Conservation (phyloP, 2,888 invertebrate species). For the Drosophila putrida region DNA sequence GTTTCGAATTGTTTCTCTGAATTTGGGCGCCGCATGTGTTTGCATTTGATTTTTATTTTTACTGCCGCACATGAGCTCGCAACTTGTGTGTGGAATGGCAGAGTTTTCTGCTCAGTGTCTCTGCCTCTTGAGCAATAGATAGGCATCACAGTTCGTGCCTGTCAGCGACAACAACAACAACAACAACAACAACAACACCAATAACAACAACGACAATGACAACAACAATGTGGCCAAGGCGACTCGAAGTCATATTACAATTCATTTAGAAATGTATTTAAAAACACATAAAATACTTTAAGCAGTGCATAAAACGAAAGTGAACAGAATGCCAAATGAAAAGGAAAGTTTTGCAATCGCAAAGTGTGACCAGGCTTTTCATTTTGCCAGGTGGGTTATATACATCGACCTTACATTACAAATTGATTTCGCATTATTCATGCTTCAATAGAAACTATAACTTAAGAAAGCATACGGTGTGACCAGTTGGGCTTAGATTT, state of each 20-base stretch:
- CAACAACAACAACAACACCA: slow-evolving; percentile 1
- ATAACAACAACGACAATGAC: not conserved
- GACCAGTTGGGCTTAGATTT: slow-evolving; percentile 3
- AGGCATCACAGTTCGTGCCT: slow-evolving; percentile 75
- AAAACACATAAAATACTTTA: slow-evolving; percentile 67
- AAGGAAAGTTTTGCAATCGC: slow-evolving; percentile 67
- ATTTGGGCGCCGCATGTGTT: slow-evolving; percentile 75
- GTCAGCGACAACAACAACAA: slow-evolving; percentile 24
- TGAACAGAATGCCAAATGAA: slow-evolving; percentile 68
- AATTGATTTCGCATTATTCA: slow-evolving; percentile 9
- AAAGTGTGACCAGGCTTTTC: slow-evolving; percentile 40
- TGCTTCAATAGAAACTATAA: slow-evolving; percentile 48
- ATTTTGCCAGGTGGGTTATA: slow-evolving; percentile 1
- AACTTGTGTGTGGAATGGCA: slow-evolving; percentile 48
- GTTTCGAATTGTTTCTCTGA: slow-evolving; percentile 61
- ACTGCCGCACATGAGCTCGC: slow-evolving; percentile 76
- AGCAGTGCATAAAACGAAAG: slow-evolving; percentile 64
- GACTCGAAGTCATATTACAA: slow-evolving; percentile 71
- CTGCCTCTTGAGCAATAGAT: slow-evolving; percentile 63
- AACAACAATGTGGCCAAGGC: slow-evolving; percentile 20
- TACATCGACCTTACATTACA: slow-evolving; percentile 3
- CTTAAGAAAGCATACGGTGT: slow-evolving; percentile 15
- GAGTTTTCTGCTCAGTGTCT: slow-evolving; percentile 18
- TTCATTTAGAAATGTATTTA: slow-evolving; percentile 82
- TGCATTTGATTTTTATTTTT: slow-evolving; percentile 79